Conservation (phyloP, 2,797 vertebrate genomes). For the Neomorphus geoffroyi region DNA sequence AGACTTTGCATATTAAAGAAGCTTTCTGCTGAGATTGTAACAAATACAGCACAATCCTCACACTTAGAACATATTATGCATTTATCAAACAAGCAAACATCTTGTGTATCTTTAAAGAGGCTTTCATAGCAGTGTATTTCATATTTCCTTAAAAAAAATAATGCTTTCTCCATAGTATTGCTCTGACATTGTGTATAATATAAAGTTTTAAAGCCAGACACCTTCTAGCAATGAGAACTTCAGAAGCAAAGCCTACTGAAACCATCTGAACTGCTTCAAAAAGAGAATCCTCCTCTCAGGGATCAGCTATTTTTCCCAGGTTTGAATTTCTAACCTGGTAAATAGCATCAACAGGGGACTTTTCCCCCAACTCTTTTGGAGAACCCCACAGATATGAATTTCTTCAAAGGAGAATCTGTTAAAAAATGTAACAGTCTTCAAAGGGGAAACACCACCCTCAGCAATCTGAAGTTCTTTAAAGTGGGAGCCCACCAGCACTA, state of each 20-base stretch:
- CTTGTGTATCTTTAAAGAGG: not conserved
- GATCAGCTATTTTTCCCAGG: constrained; percentile 68
- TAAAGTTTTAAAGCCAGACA: constrained; percentile 63
- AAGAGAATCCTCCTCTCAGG: constrained; percentile 71
- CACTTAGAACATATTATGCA: not conserved
- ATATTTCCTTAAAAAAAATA: not conserved
- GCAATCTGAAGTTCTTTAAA: constrained; percentile 79
- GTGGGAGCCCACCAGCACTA: constrained; percentile 75
- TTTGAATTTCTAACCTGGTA: constrained; percentile 76
- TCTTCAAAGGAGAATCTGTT: constrained; percentile 79
- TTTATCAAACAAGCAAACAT: not conserved
- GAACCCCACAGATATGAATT: constrained; percentile 74
- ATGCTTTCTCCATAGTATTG: not conserved
- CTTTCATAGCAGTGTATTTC: not conserved
- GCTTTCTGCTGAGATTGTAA: not conserved
- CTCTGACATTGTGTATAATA: not conserved
- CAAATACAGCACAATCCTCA: not conserved
- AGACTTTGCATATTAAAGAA: not conserved
- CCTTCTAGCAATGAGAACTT: constrained; percentile 71
- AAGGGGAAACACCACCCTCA: constrained; percentile 77
- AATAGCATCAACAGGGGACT: constrained; percentile 74
- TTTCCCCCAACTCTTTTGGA: constrained; percentile 68
- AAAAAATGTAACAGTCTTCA: constrained; percentile 80
- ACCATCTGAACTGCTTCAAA: constrained; percentile 77
- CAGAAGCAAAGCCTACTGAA: constrained; percentile 70